phyloP scores from a whole-genome alignment of 2,888 invertebrate genomes.

The Chesias legatella region DNA sequence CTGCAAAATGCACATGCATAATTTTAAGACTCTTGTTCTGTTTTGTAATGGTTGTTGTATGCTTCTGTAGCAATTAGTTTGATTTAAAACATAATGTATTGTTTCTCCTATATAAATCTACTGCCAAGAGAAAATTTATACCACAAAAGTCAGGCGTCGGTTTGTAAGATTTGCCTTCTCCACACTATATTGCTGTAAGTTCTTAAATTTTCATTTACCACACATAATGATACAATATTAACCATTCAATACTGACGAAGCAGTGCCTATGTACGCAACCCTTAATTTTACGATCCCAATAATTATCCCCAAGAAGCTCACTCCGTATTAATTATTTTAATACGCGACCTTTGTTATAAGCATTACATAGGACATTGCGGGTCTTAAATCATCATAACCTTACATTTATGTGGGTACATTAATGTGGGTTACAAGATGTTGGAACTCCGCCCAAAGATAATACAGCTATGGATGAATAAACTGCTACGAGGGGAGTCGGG shows the following conservation, averaged over 20 bases:
- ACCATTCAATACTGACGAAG: constrained; percentile 9
- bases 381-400: constrained; percentile 53
- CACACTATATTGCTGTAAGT: too few relatives aligned
- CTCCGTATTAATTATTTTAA: constrained; percentile 52
- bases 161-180: too few relatives aligned
- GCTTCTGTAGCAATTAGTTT: too few relatives aligned
- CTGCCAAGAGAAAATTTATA: too few relatives aligned
- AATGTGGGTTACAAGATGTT: constrained; percentile 67
- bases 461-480: constrained; percentile 32
- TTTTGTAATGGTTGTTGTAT: too few relatives aligned
- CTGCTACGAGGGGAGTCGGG: constrained; percentile 6
- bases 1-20: too few relatives aligned
- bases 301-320: constrained; percentile 38
- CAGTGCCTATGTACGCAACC: constrained; percentile 13
- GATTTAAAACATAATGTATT: too few relatives aligned
- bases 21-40: too few relatives aligned
- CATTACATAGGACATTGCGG: constrained; percentile 47
- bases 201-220: too few relatives aligned
- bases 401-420: constrained; percentile 65
- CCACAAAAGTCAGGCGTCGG: too few relatives aligned
- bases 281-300: constrained; percentile 28
- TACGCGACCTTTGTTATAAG: constrained; percentile 42
- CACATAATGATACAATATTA: constrained; percentile 7
- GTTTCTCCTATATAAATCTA: too few relatives aligned
- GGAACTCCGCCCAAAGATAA: constrained; percentile 67